These are phyloP conservation scores for Cydia amplana DNA, from an alignment of 1,140 invertebrate genomes.

Conservation along the genomic window DNA sequence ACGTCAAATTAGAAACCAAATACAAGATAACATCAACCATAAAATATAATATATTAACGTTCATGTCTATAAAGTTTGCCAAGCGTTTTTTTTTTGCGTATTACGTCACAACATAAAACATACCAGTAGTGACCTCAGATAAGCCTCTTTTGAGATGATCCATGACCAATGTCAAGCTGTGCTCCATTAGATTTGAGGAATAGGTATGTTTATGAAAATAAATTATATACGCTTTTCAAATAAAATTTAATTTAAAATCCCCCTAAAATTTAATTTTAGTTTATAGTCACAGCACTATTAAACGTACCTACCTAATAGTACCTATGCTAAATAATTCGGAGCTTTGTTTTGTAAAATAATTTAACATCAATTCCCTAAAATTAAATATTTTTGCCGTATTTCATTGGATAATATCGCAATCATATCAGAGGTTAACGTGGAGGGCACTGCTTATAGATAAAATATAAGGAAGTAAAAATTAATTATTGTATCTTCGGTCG, in stretches of 20 bases:
- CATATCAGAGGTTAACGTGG: background rate
- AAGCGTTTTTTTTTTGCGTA: slow-evolving; percentile 12
- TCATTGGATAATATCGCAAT: background rate
- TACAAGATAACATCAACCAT: background rate
- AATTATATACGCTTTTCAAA: background rate
- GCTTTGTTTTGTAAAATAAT: background rate
- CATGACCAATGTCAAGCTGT: slow-evolving; percentile 18
- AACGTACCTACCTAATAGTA: too few species aligned
- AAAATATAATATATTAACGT: background rate
- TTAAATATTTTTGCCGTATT: background rate
- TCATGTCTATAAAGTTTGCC: background rate
- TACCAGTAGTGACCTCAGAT: background rate
- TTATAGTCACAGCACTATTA: too few species aligned
- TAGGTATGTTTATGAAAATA: background rate
- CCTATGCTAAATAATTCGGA: too few species aligned
- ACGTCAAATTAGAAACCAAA: background rate
- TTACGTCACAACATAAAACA: background rate
- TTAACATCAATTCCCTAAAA: background rate
- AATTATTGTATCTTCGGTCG: too few species aligned
- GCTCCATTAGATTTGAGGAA: background rate
- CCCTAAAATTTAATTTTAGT: too few species aligned
- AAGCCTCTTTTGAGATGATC: background rate
- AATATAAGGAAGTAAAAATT: background rate
- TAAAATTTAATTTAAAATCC: too few species aligned
- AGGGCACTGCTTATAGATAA: background rate